Evolutionary conservation across 2,113 vertebrate genomes (phyloP).

Genomic region (Hemibagrus wyckioides): DNA sequence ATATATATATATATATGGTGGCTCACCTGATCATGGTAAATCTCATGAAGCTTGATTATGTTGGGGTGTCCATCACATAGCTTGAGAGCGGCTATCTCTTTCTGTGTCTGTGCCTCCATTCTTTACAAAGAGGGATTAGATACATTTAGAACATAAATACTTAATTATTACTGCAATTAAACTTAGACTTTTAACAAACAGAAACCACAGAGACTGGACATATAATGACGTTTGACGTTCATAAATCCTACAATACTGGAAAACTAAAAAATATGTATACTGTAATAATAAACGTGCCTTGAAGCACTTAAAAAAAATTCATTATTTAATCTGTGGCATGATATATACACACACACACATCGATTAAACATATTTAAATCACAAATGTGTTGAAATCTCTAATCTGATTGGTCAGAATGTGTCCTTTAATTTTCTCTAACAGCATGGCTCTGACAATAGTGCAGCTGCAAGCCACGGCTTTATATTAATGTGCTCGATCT

Average conservation of each 20-base stretch:
- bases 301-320: neutral
- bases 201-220: too few relatives aligned
- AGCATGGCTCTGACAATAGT: neutral
- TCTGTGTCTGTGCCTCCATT: constrained; percentile 95
- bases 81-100: constrained; percentile 92
- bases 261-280: neutral
- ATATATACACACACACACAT: too few relatives aligned
- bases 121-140: constrained; percentile 66
- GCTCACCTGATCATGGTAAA: constrained; percentile 94
- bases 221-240: neutral
- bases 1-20: constrained; percentile 31
- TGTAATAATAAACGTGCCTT: neutral
- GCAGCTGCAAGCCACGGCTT: constrained; percentile 1
- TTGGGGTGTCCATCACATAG: constrained; percentile 96
- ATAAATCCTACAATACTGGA: neutral
- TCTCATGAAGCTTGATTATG: constrained; percentile 93
- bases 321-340: neutral
- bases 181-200: neutral
- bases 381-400: neutral
- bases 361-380: neutral
- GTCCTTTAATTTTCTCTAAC: neutral
- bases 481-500: neutral
- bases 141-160: neutral
- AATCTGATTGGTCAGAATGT: neutral
- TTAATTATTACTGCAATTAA: neutral